Percentiles rank a stretch among this genome's conserved stretches.
These are phyloP conservation scores for Eurystomus gularis DNA, from an alignment of 2,113 vertebrate genomes.

Conservation along the genomic window DNA sequence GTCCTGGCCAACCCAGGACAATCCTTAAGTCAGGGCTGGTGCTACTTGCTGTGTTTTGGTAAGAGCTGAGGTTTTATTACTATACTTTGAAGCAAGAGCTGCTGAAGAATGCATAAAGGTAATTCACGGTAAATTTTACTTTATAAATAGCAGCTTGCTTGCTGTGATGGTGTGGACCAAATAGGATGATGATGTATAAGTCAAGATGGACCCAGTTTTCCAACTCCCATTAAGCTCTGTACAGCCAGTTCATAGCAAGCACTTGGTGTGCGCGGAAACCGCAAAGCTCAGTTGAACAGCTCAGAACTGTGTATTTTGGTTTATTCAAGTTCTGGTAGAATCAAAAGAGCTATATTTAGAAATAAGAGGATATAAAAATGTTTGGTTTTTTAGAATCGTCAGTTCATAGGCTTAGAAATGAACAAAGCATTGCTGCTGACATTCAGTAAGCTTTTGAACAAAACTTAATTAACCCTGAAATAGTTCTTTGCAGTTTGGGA, in stretches of 20 bases:
- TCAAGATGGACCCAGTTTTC: background rate
- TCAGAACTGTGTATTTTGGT: background rate
- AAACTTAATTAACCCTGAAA: background rate
- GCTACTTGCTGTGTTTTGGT: background rate
- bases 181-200: background rate
- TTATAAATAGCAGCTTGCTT: background rate
- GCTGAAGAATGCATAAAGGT: background rate
- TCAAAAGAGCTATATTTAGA: background rate
- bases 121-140: background rate
- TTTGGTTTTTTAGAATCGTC: background rate
- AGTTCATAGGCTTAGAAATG: background rate
- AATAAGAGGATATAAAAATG: background rate
- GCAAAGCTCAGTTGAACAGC: background rate
- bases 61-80: background rate
- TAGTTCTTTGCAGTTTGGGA: background rate
- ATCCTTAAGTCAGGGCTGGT: background rate
- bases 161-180: background rate
- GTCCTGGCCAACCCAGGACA: too few relatives aligned
- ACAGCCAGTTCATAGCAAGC: background rate
- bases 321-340: background rate
- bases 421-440: background rate
- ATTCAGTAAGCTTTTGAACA: background rate
- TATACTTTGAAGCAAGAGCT: background rate
- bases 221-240: background rate
- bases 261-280: background rate